A percentile compares a stretch with the other conserved stretches of the same genome.
Evolutionary conservation across 2,888 invertebrate genomes (phyloP).

Genomic region (Acanthopleura granulata): DNA sequence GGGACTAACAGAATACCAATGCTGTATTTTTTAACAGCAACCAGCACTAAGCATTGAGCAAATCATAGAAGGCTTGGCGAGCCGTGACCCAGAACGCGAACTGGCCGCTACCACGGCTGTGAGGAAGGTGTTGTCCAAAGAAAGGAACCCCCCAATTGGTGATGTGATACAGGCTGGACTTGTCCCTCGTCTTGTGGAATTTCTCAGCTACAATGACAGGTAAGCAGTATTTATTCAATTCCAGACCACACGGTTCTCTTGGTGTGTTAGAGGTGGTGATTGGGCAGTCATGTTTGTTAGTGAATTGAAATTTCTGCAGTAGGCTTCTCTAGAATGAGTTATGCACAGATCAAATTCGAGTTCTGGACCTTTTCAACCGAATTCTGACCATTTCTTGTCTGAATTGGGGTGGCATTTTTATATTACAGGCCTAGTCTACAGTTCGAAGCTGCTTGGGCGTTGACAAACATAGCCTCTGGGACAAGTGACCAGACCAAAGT

Average conservation of each 20-base stretch:
- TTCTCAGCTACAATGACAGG: constrained; percentile 81
- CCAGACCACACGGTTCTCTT: not conserved
- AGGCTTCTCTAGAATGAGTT: no score
- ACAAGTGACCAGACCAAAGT: constrained; percentile 90
- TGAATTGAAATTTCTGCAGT: no score
- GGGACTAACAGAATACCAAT: not conserved
- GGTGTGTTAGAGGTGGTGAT: no score
- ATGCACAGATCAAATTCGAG: no score
- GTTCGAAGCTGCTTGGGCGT: constrained; percentile 97
- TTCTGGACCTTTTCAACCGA: no score
- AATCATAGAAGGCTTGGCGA: constrained; percentile 79
- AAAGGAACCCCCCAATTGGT: constrained; percentile 92
- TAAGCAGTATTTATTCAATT: constrained; percentile 64
- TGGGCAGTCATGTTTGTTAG: no score
- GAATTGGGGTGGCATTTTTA: no score
- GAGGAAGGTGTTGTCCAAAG: constrained; percentile 88
- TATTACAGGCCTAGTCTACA: constrained; percentile 71
- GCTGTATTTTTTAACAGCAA: constrained; percentile 39
- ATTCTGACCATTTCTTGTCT: no score
- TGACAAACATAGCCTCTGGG: constrained; percentile 98
- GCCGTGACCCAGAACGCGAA: constrained; percentile 76
- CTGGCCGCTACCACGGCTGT: constrained; percentile 84
- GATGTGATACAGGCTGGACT: constrained; percentile 86
- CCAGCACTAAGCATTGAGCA: constrained; percentile 76
- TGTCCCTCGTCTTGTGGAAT: constrained; percentile 85